A percentile compares a stretch with the other conserved stretches of the same genome.
phyloP scores from a whole-genome alignment of 2,888 invertebrate genomes.

The Digitonthophagus gazella region DNA sequence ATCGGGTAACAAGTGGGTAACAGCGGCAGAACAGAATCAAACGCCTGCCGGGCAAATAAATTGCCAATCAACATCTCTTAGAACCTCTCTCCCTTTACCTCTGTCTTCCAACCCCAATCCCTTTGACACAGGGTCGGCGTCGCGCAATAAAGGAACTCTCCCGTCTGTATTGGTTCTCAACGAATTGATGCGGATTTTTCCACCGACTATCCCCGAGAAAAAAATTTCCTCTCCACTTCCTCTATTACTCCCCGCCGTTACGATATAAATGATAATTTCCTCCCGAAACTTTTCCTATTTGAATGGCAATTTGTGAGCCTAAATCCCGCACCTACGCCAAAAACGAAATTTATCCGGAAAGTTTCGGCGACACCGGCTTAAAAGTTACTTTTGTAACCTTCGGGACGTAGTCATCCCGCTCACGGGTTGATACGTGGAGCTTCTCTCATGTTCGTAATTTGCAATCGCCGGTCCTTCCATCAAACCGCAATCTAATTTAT shows the following conservation, averaged over 20 bases:
- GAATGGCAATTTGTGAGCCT: constrained; percentile 9
- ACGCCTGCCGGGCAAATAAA: constrained; percentile 50
- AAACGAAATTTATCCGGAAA: constrained; percentile 9
- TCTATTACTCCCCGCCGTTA: neutral
- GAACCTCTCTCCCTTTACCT: constrained; percentile 38
- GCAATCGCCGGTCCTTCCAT: constrained; percentile 25
- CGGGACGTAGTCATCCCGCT: neutral
- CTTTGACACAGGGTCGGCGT: constrained; percentile 32
- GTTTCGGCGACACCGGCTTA: neutral
- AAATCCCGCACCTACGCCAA: constrained; percentile 7
- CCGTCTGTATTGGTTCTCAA: constrained; percentile 35
- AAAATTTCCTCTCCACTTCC: neutral
- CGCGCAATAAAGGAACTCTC: constrained; percentile 36
- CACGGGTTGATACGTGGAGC: neutral
- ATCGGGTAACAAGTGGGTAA: constrained; percentile 30
- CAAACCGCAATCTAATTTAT: constrained; percentile 24
- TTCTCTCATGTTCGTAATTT: constrained; percentile 19
- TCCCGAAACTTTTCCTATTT: constrained; percentile 13
- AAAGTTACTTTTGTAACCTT: neutral
- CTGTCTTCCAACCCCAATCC: constrained; percentile 28
- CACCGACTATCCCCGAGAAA: neutral
- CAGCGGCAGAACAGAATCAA: constrained; percentile 40
- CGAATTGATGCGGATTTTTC: constrained; percentile 34
- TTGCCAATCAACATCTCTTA: constrained; percentile 51
- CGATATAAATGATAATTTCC: constrained; percentile 18